A percentile compares a stretch with the other conserved stretches of the same genome.
Conservation (phyloP, 2,888 invertebrate species). For the Melipona beecheii region DNA sequence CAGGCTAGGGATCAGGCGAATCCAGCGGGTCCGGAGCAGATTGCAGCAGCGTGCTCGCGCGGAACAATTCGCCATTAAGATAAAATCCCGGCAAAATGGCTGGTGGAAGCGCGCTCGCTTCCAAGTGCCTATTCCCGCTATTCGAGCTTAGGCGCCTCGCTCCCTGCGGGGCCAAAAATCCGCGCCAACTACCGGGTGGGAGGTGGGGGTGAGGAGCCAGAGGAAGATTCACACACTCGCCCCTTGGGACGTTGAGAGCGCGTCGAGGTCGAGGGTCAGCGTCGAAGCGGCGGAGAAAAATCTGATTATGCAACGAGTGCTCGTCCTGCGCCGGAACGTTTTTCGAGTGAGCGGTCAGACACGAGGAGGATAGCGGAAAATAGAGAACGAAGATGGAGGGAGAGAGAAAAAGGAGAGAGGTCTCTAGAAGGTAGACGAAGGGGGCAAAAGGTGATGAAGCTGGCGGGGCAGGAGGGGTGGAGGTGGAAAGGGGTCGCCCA, state of each 20-base stretch:
- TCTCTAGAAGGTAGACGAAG: constrained; percentile 55
- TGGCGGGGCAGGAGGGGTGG: constrained; percentile 73
- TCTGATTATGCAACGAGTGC: constrained; percentile 69
- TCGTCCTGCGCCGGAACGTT: constrained; percentile 56
- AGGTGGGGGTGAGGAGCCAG: background rate
- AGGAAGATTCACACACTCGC: constrained; percentile 46
- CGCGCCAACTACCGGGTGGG: constrained; percentile 25
- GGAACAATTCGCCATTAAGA: constrained; percentile 48
- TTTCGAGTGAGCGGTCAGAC: constrained; percentile 43
- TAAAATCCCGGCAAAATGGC: constrained; percentile 54
- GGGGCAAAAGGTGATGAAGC: constrained; percentile 70
- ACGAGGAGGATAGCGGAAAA: constrained; percentile 59
- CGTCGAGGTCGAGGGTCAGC: constrained; percentile 57
- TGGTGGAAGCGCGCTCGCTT: constrained; percentile 19
- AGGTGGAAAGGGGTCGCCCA: constrained; percentile 82
- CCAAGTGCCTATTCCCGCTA: background rate
- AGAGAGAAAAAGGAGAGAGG: background rate
- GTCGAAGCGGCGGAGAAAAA: constrained; percentile 54
- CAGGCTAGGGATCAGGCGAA: background rate
- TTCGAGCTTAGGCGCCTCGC: constrained; percentile 24
- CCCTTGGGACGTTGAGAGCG: constrained; percentile 42
- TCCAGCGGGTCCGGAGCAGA: background rate
- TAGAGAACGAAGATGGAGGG: constrained; percentile 34
- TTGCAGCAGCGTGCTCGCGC: constrained; percentile 8
- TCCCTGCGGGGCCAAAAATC: constrained; percentile 29